phyloP scores from a whole-genome alignment of 2,888 invertebrate species.

The Carabus problematicus region DNA sequence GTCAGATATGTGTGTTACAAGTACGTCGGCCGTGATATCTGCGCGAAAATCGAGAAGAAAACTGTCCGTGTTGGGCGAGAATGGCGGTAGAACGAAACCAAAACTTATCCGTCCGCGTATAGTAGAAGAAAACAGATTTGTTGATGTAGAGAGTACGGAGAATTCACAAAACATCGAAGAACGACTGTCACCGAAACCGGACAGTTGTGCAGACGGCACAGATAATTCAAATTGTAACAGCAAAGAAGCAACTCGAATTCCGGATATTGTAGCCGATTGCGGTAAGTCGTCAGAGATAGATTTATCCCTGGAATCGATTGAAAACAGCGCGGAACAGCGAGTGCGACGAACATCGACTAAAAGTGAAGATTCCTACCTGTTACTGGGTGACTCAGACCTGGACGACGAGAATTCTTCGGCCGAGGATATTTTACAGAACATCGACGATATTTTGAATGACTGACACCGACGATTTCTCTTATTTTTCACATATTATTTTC shows the following conservation, averaged over 20 bases:
- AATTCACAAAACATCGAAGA: constrained; percentile 19
- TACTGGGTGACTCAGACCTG: constrained; percentile 47
- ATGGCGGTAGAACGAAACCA: constrained; percentile 40
- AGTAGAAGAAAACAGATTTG: constrained; percentile 48
- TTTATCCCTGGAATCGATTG: constrained; percentile 12
- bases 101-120: constrained; percentile 43
- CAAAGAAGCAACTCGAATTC: constrained; percentile 44
- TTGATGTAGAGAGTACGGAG: constrained; percentile 28
- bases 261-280: constrained; percentile 34
- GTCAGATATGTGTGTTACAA: constrained; percentile 18
- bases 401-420: constrained; percentile 52
- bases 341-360: constrained; percentile 52
- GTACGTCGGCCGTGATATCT: constrained; percentile 24
- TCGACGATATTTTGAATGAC: constrained; percentile 57
- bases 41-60: constrained; percentile 40
- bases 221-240: constrained; percentile 8
- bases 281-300: constrained; percentile 9
- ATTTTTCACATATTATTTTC: background rate
- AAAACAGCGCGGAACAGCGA: background rate
- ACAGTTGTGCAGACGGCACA: constrained; percentile 11
- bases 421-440: constrained; percentile 58
- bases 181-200: constrained; percentile 4
- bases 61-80: constrained; percentile 14
- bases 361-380: constrained; percentile 50
- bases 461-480: constrained; percentile 40